Evolutionary conservation across 64 coral and sea anemone genomes (phyloP), one percentile per base, ranked within the genome.

Genomic region (Stylophora pistillata): DNA sequence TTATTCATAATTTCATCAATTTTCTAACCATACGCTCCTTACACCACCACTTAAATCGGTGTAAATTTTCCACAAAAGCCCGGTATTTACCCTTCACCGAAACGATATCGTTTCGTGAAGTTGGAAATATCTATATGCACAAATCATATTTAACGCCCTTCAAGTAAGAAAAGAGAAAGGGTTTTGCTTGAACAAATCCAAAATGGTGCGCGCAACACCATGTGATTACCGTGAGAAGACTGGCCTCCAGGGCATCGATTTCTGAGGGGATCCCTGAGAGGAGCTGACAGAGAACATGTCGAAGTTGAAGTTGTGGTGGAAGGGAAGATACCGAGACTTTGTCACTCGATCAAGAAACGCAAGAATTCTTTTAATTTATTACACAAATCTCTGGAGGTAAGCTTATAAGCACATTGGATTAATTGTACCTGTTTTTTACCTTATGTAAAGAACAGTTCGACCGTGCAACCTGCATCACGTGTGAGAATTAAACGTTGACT

Each of bases 331-430:
- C 13, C 53, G 47, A 68, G 69, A 23, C 66, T 7, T 84, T 41
- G 21, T 62, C 10, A 53, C 80, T 26, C 60, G 80, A 69, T 84
- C 80, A 14, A 84, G 80, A 54, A 47, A 84, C 14, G 32, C 69
- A 6, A 33, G 61, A n/a, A 52, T 69, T 53, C 18, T 84, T 52
- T 84, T 84, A 0, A 53, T 53, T 15, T 84, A 84, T 62, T 10
- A 84, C 28, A 63, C 61, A 17, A 84, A 84, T 84, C 61, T 84
- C 69, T 84, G 80, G 80, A 84, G 65, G 80, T 84, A 84, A 69
- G 80, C 69, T 63, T 13, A 20, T 53, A 13, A 47, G 37, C 7
- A 47, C 37, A 47, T 47, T 47, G 37, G 37, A 47, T 47, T 47
- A 3, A n/a, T n/a, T n/a, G n/a, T n/a, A n/a, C n/a, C n/a, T n/a